A percentile compares a stretch with the other conserved stretches of the same genome.
Evolutionary conservation across 2,113 vertebrate species (phyloP).

Genomic region (Spea bombifrons): DNA sequence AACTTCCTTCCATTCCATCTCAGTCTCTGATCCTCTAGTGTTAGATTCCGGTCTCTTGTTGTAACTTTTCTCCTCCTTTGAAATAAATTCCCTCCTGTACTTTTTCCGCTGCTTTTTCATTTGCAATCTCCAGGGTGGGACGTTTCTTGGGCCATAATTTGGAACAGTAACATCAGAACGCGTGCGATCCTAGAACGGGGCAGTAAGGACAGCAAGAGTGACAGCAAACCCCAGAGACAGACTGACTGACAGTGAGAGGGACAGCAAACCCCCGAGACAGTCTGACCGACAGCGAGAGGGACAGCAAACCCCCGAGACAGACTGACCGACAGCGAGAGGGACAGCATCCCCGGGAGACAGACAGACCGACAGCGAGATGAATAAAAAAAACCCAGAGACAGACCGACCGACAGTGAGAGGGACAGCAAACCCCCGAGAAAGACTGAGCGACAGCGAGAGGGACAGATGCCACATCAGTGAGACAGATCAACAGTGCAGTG

Average conservation of each 20-base stretch:
- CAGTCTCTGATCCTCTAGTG: too few species aligned
- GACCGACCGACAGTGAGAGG: neutral
- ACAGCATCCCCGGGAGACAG: neutral
- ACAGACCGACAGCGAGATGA: neutral
- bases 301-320: neutral
- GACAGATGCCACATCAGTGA: neutral
- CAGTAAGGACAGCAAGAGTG: too few species aligned
- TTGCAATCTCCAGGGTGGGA: too few species aligned
- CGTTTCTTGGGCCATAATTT: too few species aligned
- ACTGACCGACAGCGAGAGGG: neutral
- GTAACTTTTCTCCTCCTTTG: too few species aligned
- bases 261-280: neutral
- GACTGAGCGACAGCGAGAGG: neutral
- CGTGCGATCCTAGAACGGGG: too few species aligned
- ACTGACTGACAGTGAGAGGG: neutral
- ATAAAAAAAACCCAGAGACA: neutral
- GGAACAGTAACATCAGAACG: too few species aligned
- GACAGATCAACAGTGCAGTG: too few species aligned
- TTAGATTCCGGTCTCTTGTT: too few species aligned
- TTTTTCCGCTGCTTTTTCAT: too few species aligned
- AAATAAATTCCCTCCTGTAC: too few species aligned
- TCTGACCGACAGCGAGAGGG: neutral
- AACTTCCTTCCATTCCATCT: too few species aligned
- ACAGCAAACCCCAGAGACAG: neutral
- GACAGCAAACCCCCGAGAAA: neutral